Base-by-base conservation (phyloP, 2,888 invertebrate genomes). In the Stenurella melanura region DNA sequence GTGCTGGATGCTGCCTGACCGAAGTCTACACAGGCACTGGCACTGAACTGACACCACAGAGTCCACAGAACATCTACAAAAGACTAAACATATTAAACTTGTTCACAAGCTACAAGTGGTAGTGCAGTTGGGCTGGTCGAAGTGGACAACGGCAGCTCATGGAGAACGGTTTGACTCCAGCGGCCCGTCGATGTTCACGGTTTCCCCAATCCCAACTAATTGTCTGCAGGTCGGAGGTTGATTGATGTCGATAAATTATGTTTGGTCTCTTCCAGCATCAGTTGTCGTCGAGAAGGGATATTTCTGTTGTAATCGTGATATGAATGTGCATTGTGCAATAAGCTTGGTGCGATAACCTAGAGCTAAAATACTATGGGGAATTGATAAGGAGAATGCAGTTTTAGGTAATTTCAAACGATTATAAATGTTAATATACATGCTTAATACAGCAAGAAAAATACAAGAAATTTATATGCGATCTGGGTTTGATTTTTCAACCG, bases 1-100 rank as follows among this genome's bases (percentile, higher is more conserved):
- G 38, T 64, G 71, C 19, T 56, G 69, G 38, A 42, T 63, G 21
- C 64, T 61, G 76, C 56, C 75, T 42, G 66, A 66, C 42, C 66
- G 63, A 34, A 26, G 74, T 68, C 69, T 77, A 76, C 68, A 75
- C 78, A 74, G 72, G 66, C 80, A 80, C 80, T 50, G 30, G 50
- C 42, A 66, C 50, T 50, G n/a, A 12, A 64, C 64, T 21, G 18
- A 58, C 19, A 18, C 64, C 64, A 15, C 17, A 42, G 18, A 61
- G 50, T 50, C 50, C 50, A 58, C 58, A 58, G 21, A 58, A 26
- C 67, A 54, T 67, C 67, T 67, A 26, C 67, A 26, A 67, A n/a
- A 67, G 67, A 67, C 67, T 67, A 26, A 67, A 50, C 54, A 42
- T 21, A 58, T 34, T n/a, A n/a, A 38, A 42, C 64, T 38, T 42